Evolutionary conservation across 2,797 vertebrate genomes (phyloP).

Genomic region (Darevskia nairensis): DNA sequence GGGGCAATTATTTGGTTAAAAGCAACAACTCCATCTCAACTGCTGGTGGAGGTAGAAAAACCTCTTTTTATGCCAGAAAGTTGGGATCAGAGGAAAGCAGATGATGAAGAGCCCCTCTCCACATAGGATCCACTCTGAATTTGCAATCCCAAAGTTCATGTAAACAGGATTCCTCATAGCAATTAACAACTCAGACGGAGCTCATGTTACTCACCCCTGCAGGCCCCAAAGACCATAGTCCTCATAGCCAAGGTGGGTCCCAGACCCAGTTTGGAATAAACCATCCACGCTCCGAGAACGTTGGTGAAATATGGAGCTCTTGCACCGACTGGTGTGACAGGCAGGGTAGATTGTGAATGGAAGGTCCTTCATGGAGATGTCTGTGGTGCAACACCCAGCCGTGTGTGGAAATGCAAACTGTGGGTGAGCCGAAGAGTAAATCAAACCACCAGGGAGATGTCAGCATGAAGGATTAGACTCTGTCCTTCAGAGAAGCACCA

Average conservation of each 20-base stretch:
- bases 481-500: constrained; percentile 58
- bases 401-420: constrained; percentile 67
- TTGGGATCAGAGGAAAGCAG: neutral
- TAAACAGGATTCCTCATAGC: neutral
- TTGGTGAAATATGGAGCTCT: constrained; percentile 65
- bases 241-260: constrained; percentile 64
- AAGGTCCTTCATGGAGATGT: constrained; percentile 73
- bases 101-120: neutral
- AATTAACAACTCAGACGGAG: neutral
- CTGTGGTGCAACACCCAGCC: constrained; percentile 61
- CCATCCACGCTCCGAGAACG: constrained; percentile 50
- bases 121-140: too few relatives aligned
- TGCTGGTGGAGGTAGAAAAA: neutral
- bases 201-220: constrained; percentile 66
- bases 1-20: neutral
- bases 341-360: constrained; percentile 67
- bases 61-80: neutral
- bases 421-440: constrained; percentile 61
- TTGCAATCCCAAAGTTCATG: neutral
- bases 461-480: constrained; percentile 67
- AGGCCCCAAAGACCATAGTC: constrained; percentile 67
- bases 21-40: neutral
- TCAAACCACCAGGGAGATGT: constrained; percentile 65
- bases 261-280: constrained; percentile 62
- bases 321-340: constrained; percentile 49